Conservation (phyloP, 2,113 vertebrate species). For the Acanthochromis polyacanthus region DNA sequence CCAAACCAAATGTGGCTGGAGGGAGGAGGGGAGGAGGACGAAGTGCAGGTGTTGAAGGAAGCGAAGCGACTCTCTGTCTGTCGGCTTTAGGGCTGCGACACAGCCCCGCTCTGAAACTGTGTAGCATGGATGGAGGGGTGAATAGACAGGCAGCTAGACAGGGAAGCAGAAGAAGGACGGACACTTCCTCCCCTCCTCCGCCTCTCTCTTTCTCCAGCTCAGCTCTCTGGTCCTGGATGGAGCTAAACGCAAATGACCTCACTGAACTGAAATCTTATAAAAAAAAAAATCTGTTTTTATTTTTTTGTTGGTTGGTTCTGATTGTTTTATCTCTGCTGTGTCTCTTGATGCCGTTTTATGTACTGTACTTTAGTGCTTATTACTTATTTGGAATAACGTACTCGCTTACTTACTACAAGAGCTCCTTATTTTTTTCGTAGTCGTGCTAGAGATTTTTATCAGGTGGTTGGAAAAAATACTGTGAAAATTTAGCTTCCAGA, state of each 20-base stretch:
- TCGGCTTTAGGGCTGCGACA: conserved; percentile 63
- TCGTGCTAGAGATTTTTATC: conserved; percentile 90
- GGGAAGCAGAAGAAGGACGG: conserved; percentile 43
- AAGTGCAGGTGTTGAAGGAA: conserved; percentile 51
- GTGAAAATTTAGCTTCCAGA: conserved; percentile 89
- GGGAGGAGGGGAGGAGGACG: conserved; percentile 77
- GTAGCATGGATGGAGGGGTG: conserved; percentile 72
- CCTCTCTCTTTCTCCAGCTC: conserved; percentile 76
- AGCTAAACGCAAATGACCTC: conserved; percentile 87
- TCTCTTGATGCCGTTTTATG: conserved; percentile 84
- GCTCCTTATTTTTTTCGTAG: conserved; percentile 85
- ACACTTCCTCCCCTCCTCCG: conserved; percentile 70
- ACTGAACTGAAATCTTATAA: conserved; percentile 85
- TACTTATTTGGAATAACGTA: conserved; percentile 85
- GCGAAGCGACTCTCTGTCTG: conserved; percentile 46
- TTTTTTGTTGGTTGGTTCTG: conserved; percentile 78
- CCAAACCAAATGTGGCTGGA: conserved; percentile 87
- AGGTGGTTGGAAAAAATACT: conserved; percentile 90
- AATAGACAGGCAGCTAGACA: conserved; percentile 45
- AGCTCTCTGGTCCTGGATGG: conserved; percentile 85
- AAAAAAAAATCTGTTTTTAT: conserved; percentile 75
- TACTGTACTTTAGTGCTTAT: conserved; percentile 84
- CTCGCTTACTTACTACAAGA: conserved; percentile 85
- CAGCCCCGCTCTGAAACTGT: conserved; percentile 72
- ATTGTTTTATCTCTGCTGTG: conserved; percentile 82